These are phyloP conservation scores for Nanorana parkeri DNA, from an alignment of 2,113 vertebrate genomes.

Conservation along the genomic window DNA sequence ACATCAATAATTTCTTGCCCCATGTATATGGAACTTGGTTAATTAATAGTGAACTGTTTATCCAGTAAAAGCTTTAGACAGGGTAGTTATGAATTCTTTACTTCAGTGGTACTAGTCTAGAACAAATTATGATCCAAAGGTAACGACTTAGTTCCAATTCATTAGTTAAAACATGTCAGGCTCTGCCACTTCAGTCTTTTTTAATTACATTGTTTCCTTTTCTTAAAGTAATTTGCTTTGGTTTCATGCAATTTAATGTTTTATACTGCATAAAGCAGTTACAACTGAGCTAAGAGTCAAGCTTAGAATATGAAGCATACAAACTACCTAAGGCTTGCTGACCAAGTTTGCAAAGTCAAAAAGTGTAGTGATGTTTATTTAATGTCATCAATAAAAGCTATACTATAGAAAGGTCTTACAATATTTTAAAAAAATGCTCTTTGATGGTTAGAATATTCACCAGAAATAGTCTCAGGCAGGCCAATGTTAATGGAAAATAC, in stretches of 20 bases:
- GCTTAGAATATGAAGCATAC: too few relatives aligned
- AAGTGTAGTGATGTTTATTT: too few relatives aligned
- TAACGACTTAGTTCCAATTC: slow-evolving; percentile 48
- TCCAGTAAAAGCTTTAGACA: slow-evolving; percentile 20
- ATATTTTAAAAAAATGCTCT: too few relatives aligned
- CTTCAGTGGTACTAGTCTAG: slow-evolving; percentile 24
- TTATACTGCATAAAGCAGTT: not conserved
- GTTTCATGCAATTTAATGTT: not conserved
- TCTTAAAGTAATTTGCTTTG: not conserved
- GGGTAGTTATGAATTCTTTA: slow-evolving; percentile 43
- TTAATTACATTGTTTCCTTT: slow-evolving; percentile 41
- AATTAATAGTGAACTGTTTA: slow-evolving; percentile 56
- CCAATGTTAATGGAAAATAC: too few relatives aligned
- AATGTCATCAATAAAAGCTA: too few relatives aligned
- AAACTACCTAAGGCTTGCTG: too few relatives aligned
- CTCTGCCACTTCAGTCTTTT: slow-evolving; percentile 33
- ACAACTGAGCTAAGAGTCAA: too few relatives aligned
- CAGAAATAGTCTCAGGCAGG: too few relatives aligned
- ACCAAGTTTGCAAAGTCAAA: too few relatives aligned
- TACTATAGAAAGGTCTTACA: too few relatives aligned
- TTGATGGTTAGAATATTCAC: too few relatives aligned
- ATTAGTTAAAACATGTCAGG: slow-evolving; percentile 37
- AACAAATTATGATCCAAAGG: slow-evolving; percentile 38
- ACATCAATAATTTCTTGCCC: slow-evolving; percentile 47
- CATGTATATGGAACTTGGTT: slow-evolving; percentile 34